phyloP scores from a whole-genome alignment of 2,888 invertebrate species.

The Sinohyriopsis cumingii region DNA sequence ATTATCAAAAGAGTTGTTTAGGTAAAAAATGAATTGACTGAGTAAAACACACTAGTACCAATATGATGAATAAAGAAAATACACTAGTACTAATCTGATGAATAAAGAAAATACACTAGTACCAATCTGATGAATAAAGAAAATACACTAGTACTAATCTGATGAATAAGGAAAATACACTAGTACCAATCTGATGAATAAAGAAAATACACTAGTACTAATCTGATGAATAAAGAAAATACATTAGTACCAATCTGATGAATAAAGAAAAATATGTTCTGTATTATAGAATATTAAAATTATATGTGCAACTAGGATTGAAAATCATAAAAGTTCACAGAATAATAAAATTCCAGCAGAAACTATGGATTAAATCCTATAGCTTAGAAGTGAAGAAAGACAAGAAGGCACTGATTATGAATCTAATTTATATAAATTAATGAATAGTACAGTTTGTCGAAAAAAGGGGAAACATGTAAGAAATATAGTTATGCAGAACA shows the following conservation, averaged over 20 bases:
- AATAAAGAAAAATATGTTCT: background rate
- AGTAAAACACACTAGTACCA: too few relatives aligned
- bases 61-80: too few relatives aligned
- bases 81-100: too few relatives aligned
- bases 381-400: background rate
- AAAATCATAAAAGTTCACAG: conserved; percentile 3
- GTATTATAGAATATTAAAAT: conserved; percentile 1
- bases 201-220: too few relatives aligned
- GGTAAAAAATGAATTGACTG: too few relatives aligned
- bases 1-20: too few relatives aligned
- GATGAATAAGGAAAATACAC: too few relatives aligned
- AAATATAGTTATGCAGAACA: background rate
- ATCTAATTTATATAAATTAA: background rate
- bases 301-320: conserved; percentile 1
- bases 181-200: too few relatives aligned
- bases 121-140: too few relatives aligned
- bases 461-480: conserved; percentile 1
- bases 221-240: background rate
- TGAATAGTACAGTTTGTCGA: background rate
- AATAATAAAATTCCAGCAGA: background rate
- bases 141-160: too few relatives aligned
- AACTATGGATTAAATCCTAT: background rate
- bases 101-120: too few relatives aligned
- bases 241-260: conserved; percentile 1
- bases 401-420: background rate